Conservation (phyloP, 2,888 invertebrate species). For the Chloroclystis v-ata region DNA sequence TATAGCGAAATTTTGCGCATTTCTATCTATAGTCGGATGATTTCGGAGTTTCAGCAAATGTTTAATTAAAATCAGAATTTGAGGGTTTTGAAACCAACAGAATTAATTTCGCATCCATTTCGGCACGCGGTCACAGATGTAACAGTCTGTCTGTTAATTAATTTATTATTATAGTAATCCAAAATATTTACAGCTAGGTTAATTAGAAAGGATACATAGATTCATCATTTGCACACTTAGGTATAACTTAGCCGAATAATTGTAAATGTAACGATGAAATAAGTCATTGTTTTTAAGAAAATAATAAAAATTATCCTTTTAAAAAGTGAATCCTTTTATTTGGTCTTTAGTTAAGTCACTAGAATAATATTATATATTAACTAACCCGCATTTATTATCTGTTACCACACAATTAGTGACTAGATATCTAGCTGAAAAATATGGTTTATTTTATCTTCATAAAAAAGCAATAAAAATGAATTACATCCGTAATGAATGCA, state of each 20-base stretch:
- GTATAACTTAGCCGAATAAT: no score
- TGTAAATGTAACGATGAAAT: no score
- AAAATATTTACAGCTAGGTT: constrained; percentile 20
- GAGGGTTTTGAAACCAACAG: constrained; percentile 21
- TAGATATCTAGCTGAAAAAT: no score
- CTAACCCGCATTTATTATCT: no score
- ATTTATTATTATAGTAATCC: constrained; percentile 24
- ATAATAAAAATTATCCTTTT: no score
- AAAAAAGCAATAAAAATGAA: background rate
- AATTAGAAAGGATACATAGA: constrained; percentile 1
- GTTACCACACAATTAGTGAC: no score
- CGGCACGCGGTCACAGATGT: constrained; percentile 27
- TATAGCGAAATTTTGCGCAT: constrained; percentile 3
- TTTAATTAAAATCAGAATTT: constrained; percentile 30
- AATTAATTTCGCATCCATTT: constrained; percentile 30
- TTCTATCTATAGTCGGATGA: constrained; percentile 9
- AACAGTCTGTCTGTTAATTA: constrained; percentile 25
- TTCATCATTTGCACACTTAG: no score
- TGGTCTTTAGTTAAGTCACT: no score
- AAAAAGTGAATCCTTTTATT: no score
- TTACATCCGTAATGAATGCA: constrained; percentile 13
- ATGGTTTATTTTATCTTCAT: no score
- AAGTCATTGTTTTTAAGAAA: no score
- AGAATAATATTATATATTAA: no score
- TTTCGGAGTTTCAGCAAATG: constrained; percentile 23